Percentiles rank a stretch among this genome's conserved stretches.
phyloP scores from a whole-genome alignment of 2,888 invertebrate species.

The Monopis laevigella region DNA sequence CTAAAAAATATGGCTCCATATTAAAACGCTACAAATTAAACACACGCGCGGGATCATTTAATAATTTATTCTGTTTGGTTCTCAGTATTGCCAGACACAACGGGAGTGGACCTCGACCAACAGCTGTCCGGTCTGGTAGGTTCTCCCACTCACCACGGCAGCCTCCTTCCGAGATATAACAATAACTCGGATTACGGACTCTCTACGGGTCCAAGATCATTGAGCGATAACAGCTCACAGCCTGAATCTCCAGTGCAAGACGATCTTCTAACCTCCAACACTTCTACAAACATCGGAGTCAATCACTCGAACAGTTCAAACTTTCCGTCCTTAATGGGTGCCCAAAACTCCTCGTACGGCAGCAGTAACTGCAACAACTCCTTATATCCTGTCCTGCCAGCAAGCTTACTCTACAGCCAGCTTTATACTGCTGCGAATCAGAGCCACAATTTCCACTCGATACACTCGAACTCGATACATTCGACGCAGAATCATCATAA shows the following conservation, averaged over 20 bases:
- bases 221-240: conserved; percentile 84
- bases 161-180: conserved; percentile 75
- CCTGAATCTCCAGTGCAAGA: conserved; percentile 87
- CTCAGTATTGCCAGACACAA: conserved; percentile 81
- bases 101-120: conserved; percentile 78
- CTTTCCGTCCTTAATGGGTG: conserved; percentile 72
- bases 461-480: conserved; percentile 73
- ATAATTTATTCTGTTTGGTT: conserved; percentile 25
- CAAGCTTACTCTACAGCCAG: conserved; percentile 84
- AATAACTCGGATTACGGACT: conserved; percentile 71
- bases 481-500: conserved; percentile 73
- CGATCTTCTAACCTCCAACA: conserved; percentile 74
- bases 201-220: conserved; percentile 75
- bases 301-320: conserved; percentile 70
- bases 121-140: conserved; percentile 73
- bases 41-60: background rate
- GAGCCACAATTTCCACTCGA: conserved; percentile 75
- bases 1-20: conserved; percentile 42
- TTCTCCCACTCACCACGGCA: conserved; percentile 63
- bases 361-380: conserved; percentile 76
- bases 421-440: conserved; percentile 83
- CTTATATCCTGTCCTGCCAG: conserved; percentile 80
- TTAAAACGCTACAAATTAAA: conserved; percentile 28
- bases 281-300: conserved; percentile 66
- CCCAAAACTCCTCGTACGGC: conserved; percentile 68